Percentiles rank a stretch among this genome's conserved stretches.
phyloP scores from a whole-genome alignment of 2,797 vertebrate species.

The Chloroceryle inda region DNA sequence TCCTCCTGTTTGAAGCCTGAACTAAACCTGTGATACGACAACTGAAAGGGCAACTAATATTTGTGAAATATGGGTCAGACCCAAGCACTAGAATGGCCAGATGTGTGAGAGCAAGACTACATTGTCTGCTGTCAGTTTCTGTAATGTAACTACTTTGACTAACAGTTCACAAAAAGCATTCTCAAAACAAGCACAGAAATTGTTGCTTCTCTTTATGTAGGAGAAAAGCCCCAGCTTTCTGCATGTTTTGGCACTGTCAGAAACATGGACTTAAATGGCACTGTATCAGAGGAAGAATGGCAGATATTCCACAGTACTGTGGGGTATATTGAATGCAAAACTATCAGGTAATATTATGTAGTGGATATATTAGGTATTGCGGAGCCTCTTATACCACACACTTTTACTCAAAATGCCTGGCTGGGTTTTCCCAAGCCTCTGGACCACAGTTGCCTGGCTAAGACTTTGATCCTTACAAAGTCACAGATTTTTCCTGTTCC shows the following conservation, averaged over 20 bases:
- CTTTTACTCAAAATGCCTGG: background rate
- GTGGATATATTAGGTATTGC: background rate
- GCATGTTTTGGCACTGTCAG: background rate
- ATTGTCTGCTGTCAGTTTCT: background rate
- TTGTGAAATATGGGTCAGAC: background rate
- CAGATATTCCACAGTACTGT: background rate
- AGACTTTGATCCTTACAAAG: background rate
- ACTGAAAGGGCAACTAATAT: background rate
- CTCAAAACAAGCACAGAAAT: background rate
- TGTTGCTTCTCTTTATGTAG: background rate
- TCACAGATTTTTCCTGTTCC: slow-evolving; percentile 4
- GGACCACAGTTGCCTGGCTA: background rate
- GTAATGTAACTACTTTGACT: background rate
- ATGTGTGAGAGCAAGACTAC: background rate
- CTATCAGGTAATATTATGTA: background rate
- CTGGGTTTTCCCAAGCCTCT: background rate
- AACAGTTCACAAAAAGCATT: background rate
- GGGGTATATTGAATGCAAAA: background rate
- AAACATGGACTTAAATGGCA: background rate
- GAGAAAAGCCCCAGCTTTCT: background rate
- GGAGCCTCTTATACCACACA: background rate
- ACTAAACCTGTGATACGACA: background rate
- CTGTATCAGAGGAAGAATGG: background rate
- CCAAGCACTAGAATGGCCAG: background rate
- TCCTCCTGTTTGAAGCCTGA: background rate